phyloP scores from a whole-genome alignment of 2,113 vertebrate species.

The Tor tambroides region DNA sequence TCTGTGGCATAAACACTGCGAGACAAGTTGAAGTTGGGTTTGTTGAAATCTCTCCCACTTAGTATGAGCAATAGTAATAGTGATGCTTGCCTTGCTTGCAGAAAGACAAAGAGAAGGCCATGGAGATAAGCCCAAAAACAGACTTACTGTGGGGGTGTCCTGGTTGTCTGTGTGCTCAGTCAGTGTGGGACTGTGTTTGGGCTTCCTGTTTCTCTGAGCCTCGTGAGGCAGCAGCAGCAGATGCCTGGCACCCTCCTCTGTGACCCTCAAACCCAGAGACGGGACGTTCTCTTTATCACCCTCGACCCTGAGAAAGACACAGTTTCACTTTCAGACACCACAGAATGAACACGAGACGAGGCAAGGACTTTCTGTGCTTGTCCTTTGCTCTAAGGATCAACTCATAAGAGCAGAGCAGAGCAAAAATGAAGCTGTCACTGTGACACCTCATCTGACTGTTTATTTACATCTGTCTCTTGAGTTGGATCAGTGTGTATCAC shows the following conservation, averaged over 20 bases:
- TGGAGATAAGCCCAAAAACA: not conserved
- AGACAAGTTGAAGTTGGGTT: not conserved
- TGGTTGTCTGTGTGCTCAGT: slow-evolving; percentile 80
- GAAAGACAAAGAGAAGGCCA: not conserved
- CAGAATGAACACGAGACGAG: too few relatives aligned
- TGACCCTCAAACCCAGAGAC: slow-evolving; percentile 71
- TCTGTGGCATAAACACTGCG: not conserved
- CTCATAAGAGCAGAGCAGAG: not conserved
- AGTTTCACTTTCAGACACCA: slow-evolving; percentile 54
- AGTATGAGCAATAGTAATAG: not conserved
- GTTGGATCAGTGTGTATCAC: not conserved
- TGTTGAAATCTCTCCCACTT: not conserved
- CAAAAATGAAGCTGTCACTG: not conserved
- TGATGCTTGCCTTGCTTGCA: not conserved
- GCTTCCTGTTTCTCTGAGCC: slow-evolving; percentile 80
- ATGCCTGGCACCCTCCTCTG: slow-evolving; percentile 73
- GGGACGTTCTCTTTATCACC: slow-evolving; percentile 93
- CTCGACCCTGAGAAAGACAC: slow-evolving; percentile 69
- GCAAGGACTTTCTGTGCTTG: not conserved
- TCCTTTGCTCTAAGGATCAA: not conserved
- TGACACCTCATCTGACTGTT: not conserved
- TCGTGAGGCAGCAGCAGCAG: slow-evolving; percentile 63
- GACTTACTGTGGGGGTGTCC: slow-evolving; percentile 82
- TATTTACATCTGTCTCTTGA: not conserved
- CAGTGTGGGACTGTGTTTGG: slow-evolving; percentile 81